Base-by-base conservation (phyloP, 2,797 vertebrate genomes). In the Australoheros facetus region DNA sequence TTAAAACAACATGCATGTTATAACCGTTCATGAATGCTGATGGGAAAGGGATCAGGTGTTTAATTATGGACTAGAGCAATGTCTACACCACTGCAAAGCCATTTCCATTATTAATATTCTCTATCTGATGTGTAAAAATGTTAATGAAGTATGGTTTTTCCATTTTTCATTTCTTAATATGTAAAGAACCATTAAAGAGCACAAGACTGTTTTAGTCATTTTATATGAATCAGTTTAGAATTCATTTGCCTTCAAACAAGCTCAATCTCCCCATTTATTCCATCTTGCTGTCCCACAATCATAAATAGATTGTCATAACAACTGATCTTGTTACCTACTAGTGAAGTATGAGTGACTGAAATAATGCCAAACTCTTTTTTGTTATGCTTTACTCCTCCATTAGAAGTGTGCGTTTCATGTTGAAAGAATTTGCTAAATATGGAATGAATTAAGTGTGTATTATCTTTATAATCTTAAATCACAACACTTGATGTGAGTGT, bases 121-220 rank as follows among this genome's bases (percentile, higher is more conserved):
- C 9, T 66, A 4, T 48, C 16, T 66, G 42, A 66, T 45, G 60
- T 26, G 26, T 64, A 42, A 4, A 23, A 2, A 48, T 7, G 19
- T 28, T 48, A 66, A 66, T 66, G 62, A 66, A 42, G 42, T 48
- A 19, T 48, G 9, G 39, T 21, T 16, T 66, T 28, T 64, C 45
- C 5, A 64, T 66, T 48, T 66, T 28, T 28, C 0, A 30, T 48
- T 66, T 66, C 39, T 66, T 30, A 48, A 5, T 19, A 66, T 48
- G 42, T 19, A 66, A 48, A 66, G 5, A 42, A 48, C 16, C 16
- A 48, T 66, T 48, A 64, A 42, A 45, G 60, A 28, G 60, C 4
- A 3, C 45, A 1, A 45, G 39, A 45, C 60, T 28, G 5, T 45
- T 14, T 42, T 64, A 42, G 21, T 26, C 21, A 45, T 64, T 64